phyloP scores from a whole-genome alignment of 2,113 vertebrate genomes.

The Corvus hawaiiensis region DNA sequence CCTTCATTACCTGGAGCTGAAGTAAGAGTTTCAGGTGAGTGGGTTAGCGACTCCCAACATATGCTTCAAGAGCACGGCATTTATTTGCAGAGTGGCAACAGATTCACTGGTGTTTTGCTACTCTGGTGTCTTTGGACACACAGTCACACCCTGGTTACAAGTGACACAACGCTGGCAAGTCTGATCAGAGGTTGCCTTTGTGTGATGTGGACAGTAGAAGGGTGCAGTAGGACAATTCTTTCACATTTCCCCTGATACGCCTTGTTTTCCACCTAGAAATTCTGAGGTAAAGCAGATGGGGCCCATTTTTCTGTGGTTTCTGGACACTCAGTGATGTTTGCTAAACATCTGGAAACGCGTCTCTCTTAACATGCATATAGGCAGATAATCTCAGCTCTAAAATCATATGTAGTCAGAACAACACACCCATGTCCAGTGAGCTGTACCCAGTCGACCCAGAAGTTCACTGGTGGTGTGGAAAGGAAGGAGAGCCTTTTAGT shows the following conservation, averaged over 20 bases:
- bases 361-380: not conserved
- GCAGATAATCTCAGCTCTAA: not conserved
- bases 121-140: not conserved
- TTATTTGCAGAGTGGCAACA: not conserved
- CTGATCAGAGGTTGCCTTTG: not conserved
- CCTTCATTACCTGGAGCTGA: not conserved
- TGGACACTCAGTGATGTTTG: not conserved
- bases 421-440: not conserved
- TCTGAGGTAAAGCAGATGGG: not conserved
- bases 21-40: not conserved
- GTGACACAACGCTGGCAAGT: not conserved
- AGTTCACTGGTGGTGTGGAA: not conserved
- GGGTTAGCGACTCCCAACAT: not conserved
- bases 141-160: not conserved
- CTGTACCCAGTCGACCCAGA: not conserved
- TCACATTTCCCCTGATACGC: rapidly evolving
- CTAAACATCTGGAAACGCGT: not conserved
- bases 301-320: not conserved
- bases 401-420: not conserved
- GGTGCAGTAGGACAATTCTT: not conserved
- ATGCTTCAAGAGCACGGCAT: not conserved
- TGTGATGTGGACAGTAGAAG: rapidly evolving
- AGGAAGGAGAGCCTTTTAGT: not conserved
- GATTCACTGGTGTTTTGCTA: not conserved
- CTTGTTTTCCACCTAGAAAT: not conserved